These are phyloP conservation scores for Hippocampus mohnikei DNA, from an alignment of 2,113 vertebrate genomes.

Conservation along the genomic window DNA sequence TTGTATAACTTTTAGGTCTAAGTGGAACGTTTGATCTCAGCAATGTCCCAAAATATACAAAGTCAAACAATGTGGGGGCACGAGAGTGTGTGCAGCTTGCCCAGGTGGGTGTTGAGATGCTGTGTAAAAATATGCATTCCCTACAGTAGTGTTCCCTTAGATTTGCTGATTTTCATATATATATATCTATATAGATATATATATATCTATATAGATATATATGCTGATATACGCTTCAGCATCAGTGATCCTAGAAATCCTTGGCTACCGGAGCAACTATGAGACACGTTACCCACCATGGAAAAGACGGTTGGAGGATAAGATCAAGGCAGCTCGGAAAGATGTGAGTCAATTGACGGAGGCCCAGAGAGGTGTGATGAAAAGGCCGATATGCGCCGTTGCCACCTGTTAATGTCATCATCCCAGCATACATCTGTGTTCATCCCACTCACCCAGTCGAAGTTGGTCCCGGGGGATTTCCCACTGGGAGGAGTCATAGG, in stretches of 20 bases:
- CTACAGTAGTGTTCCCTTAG: background rate
- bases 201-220: no score
- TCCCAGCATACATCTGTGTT: constrained; percentile 10
- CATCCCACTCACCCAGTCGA: constrained; percentile 77
- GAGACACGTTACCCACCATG: no score
- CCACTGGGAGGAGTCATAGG: constrained; percentile 96
- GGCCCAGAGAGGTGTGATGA: no score
- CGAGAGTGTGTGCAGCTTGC: constrained; percentile 8
- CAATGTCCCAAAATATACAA: background rate
- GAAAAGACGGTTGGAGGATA: no score
- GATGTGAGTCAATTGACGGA: no score
- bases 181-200: no score
- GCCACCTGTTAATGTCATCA: constrained; percentile 1
- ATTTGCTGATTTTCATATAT: background rate
- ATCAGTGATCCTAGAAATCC: no score
- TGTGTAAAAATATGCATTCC: constrained; percentile 15
- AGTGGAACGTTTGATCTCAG: background rate
- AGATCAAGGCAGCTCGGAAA: no score
- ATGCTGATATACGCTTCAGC: no score
- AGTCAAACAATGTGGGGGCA: background rate
- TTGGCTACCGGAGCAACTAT: no score
- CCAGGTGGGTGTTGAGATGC: background rate
- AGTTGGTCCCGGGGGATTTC: constrained; percentile 90
- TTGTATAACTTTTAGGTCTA: background rate
- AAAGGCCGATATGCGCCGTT: no score